A percentile compares a stretch with the other conserved stretches of the same genome.
Conservation (phyloP, 2,888 invertebrate genomes). For the Trichogramma evanescens region DNA sequence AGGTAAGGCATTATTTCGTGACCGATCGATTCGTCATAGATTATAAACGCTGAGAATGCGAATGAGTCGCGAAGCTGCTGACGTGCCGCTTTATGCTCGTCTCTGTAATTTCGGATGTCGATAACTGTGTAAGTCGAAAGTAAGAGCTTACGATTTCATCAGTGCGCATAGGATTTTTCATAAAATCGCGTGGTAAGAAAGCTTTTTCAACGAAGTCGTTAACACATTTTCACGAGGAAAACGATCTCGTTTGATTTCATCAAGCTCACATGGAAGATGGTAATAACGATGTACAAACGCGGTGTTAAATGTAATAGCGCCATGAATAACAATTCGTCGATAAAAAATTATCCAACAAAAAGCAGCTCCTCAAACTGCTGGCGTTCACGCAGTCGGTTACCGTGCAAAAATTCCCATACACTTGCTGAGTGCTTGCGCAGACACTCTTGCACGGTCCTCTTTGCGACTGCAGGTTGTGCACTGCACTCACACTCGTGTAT, state of each 20-base stretch:
- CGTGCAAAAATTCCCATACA: conserved; percentile 20
- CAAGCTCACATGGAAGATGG: too few relatives aligned
- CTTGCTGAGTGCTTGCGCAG: conserved; percentile 2
- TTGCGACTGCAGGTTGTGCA: neutral
- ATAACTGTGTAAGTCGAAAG: conserved; percentile 2
- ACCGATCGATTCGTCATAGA: conserved; percentile 23
- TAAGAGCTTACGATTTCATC: conserved; percentile 1
- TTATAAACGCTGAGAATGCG: conserved; percentile 9
- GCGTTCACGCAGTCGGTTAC: too few relatives aligned
- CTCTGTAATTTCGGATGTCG: neutral
- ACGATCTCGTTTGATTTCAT: too few relatives aligned
- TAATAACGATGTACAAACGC: too few relatives aligned
- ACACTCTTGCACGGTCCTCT: neutral
- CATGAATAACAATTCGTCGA: too few relatives aligned
- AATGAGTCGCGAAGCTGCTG: conserved; percentile 5
- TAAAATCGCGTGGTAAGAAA: too few relatives aligned
- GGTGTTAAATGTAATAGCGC: too few relatives aligned
- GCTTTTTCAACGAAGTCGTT: too few relatives aligned
- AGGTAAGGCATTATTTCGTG: conserved; percentile 20
- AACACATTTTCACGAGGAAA: too few relatives aligned
- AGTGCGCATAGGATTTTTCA: too few relatives aligned
- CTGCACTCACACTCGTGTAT: neutral
- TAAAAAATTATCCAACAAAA: too few relatives aligned
- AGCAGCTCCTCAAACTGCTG: too few relatives aligned
- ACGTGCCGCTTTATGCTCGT: neutral